Evolutionary conservation across 2,888 invertebrate genomes (phyloP), one percentile per base, ranked within the genome.

Genomic region (Drosophila paramelanica): DNA sequence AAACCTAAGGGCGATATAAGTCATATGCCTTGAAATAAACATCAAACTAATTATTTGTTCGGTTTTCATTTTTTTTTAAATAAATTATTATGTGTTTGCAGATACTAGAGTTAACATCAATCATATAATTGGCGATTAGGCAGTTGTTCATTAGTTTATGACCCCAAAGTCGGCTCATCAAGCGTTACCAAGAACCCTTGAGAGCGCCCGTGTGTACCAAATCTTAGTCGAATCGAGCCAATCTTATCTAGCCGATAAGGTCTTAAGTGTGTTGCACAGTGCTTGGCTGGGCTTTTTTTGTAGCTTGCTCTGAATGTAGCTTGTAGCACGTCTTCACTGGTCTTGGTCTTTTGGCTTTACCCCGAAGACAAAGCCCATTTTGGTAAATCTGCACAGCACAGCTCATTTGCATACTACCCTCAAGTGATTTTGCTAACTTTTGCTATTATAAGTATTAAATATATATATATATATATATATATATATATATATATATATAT

Each of bases 241-340:
- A 73, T 77, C 78, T 75, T 73, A 77, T 75, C 73, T 20, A 8
- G 3, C 13, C 38, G 58, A 68, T 68, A 67, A 67, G 39, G 14
- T 14, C 5, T 46, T n/a, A 23, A 67, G 50, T 41, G 51, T 42
- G 11, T 36, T 13, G 13, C 13, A 13, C 31, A 31, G 31, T 10
- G 31, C 6, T 31, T 31, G 1, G 27, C 8, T 33, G 2, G 10
- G 31, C 23, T 23, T 33, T 5, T 36, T 13, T 11, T 10, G 10
- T 33, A 33, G 11, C 11, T 36, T 13, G 36, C 36, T 36, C 33
- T 1, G 8, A 6, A 2, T 6, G 31, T 31, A 8, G 31, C 31
- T 10, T 23, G n/a, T 20, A 42, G 14, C 31, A 23, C 5, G 41
- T 1, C 17, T 59, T 43, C n/a, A 45, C 56, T 66, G 55, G 41